phyloP scores from a whole-genome alignment of 2,113 vertebrate species.

The Lathamus discolor region DNA sequence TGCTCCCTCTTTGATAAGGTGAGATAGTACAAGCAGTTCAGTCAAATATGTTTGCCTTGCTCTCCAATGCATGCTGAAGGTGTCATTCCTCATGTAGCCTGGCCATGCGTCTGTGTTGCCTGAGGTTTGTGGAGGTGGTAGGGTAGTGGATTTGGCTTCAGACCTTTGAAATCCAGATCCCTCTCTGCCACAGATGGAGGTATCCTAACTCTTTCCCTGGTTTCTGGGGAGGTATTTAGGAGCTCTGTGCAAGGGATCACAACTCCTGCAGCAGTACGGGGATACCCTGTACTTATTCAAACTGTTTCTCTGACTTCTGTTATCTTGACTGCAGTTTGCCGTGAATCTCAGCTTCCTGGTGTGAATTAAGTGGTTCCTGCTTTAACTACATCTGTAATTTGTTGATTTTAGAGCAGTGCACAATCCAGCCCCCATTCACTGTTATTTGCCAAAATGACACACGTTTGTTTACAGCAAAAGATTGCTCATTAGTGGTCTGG shows the following conservation, averaged over 20 bases:
- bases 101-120: fast-evolving
- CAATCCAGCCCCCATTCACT: background rate
- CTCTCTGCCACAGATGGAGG: background rate
- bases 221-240: background rate
- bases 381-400: background rate
- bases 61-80: background rate
- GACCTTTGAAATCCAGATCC: background rate
- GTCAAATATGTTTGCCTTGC: conserved; percentile 8
- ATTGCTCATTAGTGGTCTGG: background rate
- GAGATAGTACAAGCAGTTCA: background rate
- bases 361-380: background rate
- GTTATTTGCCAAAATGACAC: background rate
- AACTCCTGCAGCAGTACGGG: background rate
- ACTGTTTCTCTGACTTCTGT: background rate
- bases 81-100: background rate
- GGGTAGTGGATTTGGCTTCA: background rate
- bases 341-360: background rate
- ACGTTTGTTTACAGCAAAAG: background rate
- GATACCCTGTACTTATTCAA: background rate
- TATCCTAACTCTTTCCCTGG: background rate
- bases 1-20: background rate
- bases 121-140: background rate
- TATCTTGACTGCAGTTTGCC: background rate
- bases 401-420: background rate
- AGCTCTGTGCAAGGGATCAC: background rate